These are phyloP conservation scores for Zosterops hypoxanthus DNA, from an alignment of 2,113 vertebrate genomes.

Conservation along the genomic window DNA sequence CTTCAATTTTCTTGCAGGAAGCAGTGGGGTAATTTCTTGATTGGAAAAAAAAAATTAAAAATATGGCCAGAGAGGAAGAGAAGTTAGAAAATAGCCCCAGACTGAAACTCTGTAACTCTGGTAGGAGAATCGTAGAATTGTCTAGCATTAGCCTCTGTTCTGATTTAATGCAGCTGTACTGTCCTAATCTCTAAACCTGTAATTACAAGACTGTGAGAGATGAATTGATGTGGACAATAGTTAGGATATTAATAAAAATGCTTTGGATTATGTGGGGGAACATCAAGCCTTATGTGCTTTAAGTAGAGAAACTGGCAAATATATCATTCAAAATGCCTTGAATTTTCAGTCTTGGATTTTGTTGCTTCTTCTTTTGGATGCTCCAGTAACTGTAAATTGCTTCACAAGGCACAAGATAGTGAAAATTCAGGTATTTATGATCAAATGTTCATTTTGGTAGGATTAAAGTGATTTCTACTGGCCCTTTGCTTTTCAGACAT, in stretches of 20 bases:
- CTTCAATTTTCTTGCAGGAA: not conserved
- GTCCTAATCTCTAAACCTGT: not conserved
- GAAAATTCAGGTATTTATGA: not conserved
- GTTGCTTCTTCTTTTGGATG: not conserved
- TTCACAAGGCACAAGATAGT: not conserved
- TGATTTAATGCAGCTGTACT: not conserved
- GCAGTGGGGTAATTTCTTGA: not conserved
- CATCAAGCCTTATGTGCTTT: not conserved
- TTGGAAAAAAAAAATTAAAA: not conserved
- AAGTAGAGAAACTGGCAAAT: not conserved
- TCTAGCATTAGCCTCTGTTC: not conserved
- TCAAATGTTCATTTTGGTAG: not conserved
- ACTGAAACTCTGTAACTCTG: not conserved
- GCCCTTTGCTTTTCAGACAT: not conserved
- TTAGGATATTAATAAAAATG: conserved; percentile 2
- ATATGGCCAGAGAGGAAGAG: not conserved
- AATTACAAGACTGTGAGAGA: not conserved
- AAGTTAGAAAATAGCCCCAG: not conserved
- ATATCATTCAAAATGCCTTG: not conserved
- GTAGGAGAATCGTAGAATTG: not conserved
- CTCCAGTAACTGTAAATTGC: not conserved
- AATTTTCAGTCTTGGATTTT: not conserved
- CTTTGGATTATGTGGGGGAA: not conserved
- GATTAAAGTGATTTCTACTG: not conserved
- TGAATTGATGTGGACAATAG: not conserved